Evolutionary conservation across 2,113 vertebrate genomes (phyloP).

Genomic region (Pseudopipra pipra): DNA sequence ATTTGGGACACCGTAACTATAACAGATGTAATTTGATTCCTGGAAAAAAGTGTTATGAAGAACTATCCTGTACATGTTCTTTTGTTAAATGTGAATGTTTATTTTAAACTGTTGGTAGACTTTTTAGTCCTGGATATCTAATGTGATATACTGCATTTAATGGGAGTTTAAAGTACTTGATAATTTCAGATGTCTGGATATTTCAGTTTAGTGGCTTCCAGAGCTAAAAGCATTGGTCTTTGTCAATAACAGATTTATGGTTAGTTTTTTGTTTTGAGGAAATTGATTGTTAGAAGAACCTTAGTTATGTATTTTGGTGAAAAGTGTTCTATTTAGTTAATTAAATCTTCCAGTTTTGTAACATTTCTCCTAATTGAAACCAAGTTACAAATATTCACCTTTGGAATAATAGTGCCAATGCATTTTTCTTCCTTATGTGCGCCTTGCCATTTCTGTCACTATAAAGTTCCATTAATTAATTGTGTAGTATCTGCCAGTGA

Average conservation of each 20-base stretch:
- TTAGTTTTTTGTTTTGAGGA: background rate
- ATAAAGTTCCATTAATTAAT: background rate
- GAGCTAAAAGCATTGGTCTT: background rate
- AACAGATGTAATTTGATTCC: background rate
- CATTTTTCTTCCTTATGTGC: background rate
- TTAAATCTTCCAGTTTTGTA: background rate
- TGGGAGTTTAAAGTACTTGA: background rate
- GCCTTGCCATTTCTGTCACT: background rate
- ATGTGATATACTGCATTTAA: background rate
- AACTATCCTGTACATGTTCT: background rate
- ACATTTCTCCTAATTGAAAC: background rate
- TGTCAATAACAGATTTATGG: background rate
- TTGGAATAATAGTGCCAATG: conserved; percentile 30
- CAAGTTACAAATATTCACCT: background rate
- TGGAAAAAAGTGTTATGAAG: background rate
- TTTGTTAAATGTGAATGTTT: background rate
- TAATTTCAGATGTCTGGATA: background rate
- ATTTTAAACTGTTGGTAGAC: background rate
- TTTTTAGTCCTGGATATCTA: background rate
- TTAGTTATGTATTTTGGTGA: background rate
- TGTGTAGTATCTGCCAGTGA: background rate
- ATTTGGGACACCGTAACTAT: background rate
- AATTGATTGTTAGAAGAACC: background rate
- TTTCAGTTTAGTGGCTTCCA: background rate
- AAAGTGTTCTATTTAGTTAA: background rate